Percentiles rank a stretch among this genome's conserved stretches.
phyloP scores from a whole-genome alignment of 2,888 invertebrate species.

The Ormia ochracea region DNA sequence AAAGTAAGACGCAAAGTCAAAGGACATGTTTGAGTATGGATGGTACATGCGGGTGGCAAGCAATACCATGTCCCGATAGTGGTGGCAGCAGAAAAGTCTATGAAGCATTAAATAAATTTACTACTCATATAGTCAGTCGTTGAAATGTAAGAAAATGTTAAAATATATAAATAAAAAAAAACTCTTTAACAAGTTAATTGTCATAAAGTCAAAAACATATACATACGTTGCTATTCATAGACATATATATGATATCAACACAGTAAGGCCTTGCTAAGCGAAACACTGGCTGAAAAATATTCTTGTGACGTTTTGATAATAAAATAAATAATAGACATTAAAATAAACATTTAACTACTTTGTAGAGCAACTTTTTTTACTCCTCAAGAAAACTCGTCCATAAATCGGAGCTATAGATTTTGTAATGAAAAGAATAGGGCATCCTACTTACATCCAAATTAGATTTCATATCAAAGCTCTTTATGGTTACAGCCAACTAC shows the following conservation, averaged over 20 bases:
- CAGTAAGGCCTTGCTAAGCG: background rate
- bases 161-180: conserved; percentile 24
- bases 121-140: conserved; percentile 64
- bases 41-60: no score
- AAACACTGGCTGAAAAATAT: background rate
- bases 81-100: conserved; percentile 40
- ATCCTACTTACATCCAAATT: no score
- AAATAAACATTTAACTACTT: no score
- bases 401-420: no score
- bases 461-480: no score
- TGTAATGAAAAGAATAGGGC: no score
- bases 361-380: no score
- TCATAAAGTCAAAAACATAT: conserved; percentile 64
- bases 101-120: conserved; percentile 44
- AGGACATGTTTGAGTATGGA: background rate
- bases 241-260: conserved; percentile 11
- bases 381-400: no score
- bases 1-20: conserved; percentile 29
- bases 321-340: no score
- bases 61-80: conserved; percentile 6
- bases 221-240: no score
- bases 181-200: conserved; percentile 62
- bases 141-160: conserved; percentile 71
- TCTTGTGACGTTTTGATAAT: no score
- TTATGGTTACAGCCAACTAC: no score